phyloP scores from a whole-genome alignment of 2,888 invertebrate genomes.

The Andrena praecox region DNA sequence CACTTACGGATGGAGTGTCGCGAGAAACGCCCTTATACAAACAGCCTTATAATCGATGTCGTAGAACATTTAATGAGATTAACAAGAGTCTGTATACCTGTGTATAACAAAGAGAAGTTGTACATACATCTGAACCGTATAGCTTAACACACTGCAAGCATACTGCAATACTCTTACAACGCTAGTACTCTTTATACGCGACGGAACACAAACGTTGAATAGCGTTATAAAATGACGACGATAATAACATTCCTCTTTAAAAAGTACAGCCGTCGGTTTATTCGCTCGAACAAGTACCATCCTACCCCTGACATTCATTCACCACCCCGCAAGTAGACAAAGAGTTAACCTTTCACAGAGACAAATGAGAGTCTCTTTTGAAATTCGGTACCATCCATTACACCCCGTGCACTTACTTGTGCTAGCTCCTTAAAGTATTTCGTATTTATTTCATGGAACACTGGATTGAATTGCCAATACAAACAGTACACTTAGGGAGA shows the following conservation, averaged over 20 bases:
- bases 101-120: conserved; percentile 36
- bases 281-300: neutral
- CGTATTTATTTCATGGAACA: conserved; percentile 10
- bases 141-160: conserved; percentile 40
- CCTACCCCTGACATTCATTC: conserved; percentile 8
- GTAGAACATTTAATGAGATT: conserved; percentile 32
- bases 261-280: conserved; percentile 33
- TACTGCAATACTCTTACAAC: conserved; percentile 39
- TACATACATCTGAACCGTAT: conserved; percentile 36
- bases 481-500: neutral
- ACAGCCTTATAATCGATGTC: conserved; percentile 37
- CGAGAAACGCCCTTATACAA: conserved; percentile 47
- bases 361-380: neutral
- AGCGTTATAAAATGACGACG: conserved; percentile 33
- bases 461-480: conserved; percentile 1
- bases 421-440: neutral
- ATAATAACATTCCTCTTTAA: conserved; percentile 40
- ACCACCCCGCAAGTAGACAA: neutral
- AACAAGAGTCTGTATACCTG: conserved; percentile 23
- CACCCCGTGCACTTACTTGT: neutral
- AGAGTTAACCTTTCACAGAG: neutral
- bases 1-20: conserved; percentile 54
- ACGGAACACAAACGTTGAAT: conserved; percentile 38
- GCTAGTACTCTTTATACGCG: conserved; percentile 43
- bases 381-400: neutral